A percentile compares a stretch with the other conserved stretches of the same genome.
phyloP scores from a whole-genome alignment of 2,113 vertebrate genomes.

The Puffinus mauretanicus region DNA sequence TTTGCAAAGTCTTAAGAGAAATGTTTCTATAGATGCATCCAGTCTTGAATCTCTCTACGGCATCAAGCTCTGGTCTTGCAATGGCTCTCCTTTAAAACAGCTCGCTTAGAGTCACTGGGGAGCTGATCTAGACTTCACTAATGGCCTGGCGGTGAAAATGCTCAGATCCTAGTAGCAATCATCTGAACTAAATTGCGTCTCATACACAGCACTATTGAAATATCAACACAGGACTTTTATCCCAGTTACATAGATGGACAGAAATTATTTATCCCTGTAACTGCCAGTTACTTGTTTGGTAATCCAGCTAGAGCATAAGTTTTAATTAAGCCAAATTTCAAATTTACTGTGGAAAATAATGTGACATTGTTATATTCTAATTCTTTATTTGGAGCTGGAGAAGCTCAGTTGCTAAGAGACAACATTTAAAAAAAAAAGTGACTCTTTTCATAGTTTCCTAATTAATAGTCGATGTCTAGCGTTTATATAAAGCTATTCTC shows the following conservation, averaged over 20 bases:
- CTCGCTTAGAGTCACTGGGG: not conserved
- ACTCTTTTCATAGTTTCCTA: not conserved
- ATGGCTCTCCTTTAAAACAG: accelerated
- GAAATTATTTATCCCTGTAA: not conserved
- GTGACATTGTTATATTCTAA: not conserved
- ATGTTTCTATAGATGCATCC: not conserved
- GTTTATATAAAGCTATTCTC: not conserved
- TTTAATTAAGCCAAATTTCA: constrained; percentile 30
- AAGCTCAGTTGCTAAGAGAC: constrained; percentile 39
- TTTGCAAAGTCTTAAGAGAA: not conserved
- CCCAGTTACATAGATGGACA: not conserved
- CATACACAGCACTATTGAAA: not conserved
- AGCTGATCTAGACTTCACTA: not conserved
- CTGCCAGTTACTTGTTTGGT: not conserved
- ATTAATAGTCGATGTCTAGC: not conserved
- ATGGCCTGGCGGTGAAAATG: not conserved
- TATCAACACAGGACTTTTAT: not conserved
- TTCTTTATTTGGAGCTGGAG: not conserved
- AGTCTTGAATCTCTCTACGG: not conserved
- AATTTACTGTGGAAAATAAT: constrained; percentile 10
- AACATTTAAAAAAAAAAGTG: not conserved
- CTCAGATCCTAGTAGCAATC: not conserved
- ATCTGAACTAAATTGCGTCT: not conserved
- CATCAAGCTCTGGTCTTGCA: not conserved
- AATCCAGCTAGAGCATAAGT: not conserved